Base-by-base conservation (phyloP, 2,797 vertebrate species). In the Gymnothorax reevesii region DNA sequence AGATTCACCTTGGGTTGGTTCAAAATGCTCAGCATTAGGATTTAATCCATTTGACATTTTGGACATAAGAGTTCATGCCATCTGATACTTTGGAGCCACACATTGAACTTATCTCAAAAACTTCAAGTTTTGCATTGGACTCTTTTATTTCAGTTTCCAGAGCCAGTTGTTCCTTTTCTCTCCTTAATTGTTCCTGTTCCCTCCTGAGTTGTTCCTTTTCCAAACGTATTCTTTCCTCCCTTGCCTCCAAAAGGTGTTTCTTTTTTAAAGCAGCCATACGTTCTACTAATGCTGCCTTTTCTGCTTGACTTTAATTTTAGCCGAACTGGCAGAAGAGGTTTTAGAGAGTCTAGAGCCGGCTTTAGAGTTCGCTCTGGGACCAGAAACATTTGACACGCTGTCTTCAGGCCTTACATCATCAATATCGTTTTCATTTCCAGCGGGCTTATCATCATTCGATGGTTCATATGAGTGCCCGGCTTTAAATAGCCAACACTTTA, bases 261-360 rank as follows among this genome's bases (percentile, higher is more conserved):
- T 83, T 57, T 57, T 8, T 57, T 83, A 54, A 83, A 57, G n/a
- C n/a, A n/a, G 52, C 22, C 15, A 83, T 25, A 83, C 22, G 80
- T n/a, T 83, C 80, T 57, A 83, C 2, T 12, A 83, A 57, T 22
- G 80, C 80, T 83, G 80, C 80, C 80, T 82, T 82, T 55, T 82
- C 80, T 55, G 80, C 52, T 82, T 82, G 5, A 49, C 77, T 82
- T 82, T 82, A 55, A 82, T 82, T 12, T 55, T 20, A 10, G 9
- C 80, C 7, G 49, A 82, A 20, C 7, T 55, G 54, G 80, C 5
- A 6, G 80, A 55, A 82, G 54, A 82, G 22, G 57, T 22, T 82
- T 9, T 20, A 55, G 80, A 82, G 1, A 42, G 33, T 82, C 57
- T 55, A 22, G 80, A 57, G 52, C 6, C 3, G 27, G 52, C 4